Conservation (phyloP, 2,888 invertebrate genomes). For the Dinocampus coccinellae region DNA sequence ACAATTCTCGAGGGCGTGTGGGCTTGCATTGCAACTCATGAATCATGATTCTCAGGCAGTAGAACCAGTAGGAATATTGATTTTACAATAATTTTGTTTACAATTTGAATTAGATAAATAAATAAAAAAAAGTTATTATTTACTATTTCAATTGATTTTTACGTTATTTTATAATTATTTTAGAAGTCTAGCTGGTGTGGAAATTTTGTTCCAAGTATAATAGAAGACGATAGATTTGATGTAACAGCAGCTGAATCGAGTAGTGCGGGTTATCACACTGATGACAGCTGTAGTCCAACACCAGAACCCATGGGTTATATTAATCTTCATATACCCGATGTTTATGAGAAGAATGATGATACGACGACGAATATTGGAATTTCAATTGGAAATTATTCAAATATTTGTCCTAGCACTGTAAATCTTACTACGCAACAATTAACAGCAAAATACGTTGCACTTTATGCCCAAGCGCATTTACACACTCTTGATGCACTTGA, state of each 20-base stretch:
- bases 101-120: not conserved
- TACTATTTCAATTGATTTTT: not conserved
- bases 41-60: conserved; percentile 61
- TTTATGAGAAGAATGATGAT: conserved; percentile 25
- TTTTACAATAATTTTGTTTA: too few species aligned
- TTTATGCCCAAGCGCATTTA: conserved; percentile 88
- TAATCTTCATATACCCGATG: not conserved
- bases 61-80: conserved; percentile 15
- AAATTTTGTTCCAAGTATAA: conserved; percentile 19
- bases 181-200: conserved; percentile 27
- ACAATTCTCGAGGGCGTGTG: conserved; percentile 82
- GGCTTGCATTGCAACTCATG: conserved; percentile 84
- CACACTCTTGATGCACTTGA: conserved; percentile 90
- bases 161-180: conserved; percentile 4
- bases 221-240: conserved; percentile 56
- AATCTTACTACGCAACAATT: conserved; percentile 66
- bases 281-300: conserved; percentile 64
- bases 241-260: conserved; percentile 61
- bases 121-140: too few species aligned
- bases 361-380: conserved; percentile 22
- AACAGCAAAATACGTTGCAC: conserved; percentile 84
- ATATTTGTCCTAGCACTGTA: conserved; percentile 20
- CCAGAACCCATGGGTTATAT: conserved; percentile 56
- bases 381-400: conserved; percentile 22
- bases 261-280: conserved; percentile 66